Base-by-base conservation (phyloP, 2,113 vertebrate species). In the Hystrix brachyura region DNA sequence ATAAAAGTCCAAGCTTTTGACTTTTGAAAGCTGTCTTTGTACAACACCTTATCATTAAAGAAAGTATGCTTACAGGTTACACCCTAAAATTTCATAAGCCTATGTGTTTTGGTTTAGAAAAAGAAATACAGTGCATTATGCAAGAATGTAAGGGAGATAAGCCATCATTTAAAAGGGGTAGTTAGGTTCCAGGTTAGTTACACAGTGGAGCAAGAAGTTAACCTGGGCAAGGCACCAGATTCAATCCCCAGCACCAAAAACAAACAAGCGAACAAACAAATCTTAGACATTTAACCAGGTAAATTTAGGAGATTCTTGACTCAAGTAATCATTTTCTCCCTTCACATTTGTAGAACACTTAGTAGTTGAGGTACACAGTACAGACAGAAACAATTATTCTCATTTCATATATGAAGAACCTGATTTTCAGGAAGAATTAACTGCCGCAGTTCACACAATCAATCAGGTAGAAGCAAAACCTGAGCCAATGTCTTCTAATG, bases 91-190 rank as follows among this genome's bases (percentile, higher is more conserved):
- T 83, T 87, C 51, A 78, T 32, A 81, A 76, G 65, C 18, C 55
- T 93, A 72, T 21, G 29, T 55, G 25, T 29, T 29, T 53, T 82
- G 27, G 11, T 53, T 95, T 67, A 94, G 29, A 82, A 86, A 86
- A 82, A 27, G 74, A 95, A 92, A 38, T 74, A n/a, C 4, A 51
- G 25, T 2, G 3, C 1, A 62, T 14, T 18, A 48, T 5, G 43
- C 27, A 46, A 93, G 53, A 83, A 53, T 29, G 43, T 43, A 85
- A 83, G 21, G 27, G 15, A 23, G 15, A 23, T 14, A 34, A 89
- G 15, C 11, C 19, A 53, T 55, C 60, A 81, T 3, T 60, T 64
- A 78, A 29, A 79, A 57, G n/a, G 34, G 0, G 29, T 9, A 57
- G 59, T 34, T 27, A 18, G 51, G 60, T 13, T 15, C 17, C n/a